Evolutionary conservation across 1,140 invertebrate genomes (phyloP).

Genomic region (Drosophila novamexicana): DNA sequence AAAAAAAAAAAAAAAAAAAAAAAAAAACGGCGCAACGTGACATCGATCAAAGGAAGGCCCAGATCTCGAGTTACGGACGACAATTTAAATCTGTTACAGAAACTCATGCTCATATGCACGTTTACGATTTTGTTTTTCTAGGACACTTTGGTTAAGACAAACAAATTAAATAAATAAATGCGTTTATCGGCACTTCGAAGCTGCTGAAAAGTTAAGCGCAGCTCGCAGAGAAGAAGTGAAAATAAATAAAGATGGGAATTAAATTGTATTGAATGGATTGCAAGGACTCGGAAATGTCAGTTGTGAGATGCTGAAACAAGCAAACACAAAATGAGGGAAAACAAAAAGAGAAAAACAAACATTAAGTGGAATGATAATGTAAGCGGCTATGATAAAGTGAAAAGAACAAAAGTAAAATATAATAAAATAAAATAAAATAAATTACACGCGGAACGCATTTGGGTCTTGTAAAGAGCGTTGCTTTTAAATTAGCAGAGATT

Average conservation of each 20-base stretch:
- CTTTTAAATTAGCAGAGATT: constrained; percentile 18
- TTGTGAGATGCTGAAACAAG: neutral
- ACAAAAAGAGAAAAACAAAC: neutral
- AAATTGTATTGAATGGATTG: constrained; percentile 13
- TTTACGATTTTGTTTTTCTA: neutral
- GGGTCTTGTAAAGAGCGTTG: neutral
- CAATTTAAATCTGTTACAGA: constrained; percentile 14
- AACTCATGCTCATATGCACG: neutral
- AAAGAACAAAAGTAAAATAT: neutral
- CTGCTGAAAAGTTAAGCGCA: constrained; percentile 34
- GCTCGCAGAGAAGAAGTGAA: neutral
- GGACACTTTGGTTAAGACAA: neutral
- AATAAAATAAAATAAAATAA: constrained; percentile 12
- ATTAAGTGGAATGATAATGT: constrained; percentile 15
- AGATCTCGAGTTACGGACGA: too few species aligned
- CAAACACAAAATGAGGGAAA: neutral
- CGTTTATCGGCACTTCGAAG: constrained; percentile 14
- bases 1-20: too few species aligned
- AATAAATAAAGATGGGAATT: constrained; percentile 17
- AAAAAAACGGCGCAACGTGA: too few species aligned
- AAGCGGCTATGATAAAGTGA: neutral
- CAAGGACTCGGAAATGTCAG: constrained; percentile 16
- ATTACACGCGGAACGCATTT: constrained; percentile 1
- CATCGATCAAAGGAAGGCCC: constrained; percentile 31
- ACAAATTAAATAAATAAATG: constrained; percentile 23